Conservation (phyloP, 2,113 vertebrate genomes). For the Ariopsis seemanni region DNA sequence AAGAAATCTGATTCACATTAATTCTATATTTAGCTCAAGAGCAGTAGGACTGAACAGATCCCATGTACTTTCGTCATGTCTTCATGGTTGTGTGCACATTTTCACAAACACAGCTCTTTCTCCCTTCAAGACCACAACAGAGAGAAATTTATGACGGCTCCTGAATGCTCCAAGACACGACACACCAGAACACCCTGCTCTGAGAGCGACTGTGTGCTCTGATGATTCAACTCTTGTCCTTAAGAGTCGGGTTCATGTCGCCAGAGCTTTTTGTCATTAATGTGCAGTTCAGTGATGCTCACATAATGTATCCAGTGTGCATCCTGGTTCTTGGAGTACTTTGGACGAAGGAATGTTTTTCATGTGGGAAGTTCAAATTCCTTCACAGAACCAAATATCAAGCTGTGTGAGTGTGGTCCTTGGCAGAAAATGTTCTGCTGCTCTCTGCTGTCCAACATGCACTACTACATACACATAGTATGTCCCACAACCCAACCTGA, state of each 20-base stretch:
- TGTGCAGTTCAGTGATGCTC: neutral
- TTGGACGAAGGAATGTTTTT: neutral
- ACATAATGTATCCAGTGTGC: neutral
- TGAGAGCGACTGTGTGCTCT: neutral
- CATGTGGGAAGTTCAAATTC: slow-evolving; percentile 21
- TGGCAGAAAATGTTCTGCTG: slow-evolving; percentile 56
- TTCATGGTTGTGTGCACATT: neutral
- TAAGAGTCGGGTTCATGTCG: neutral
- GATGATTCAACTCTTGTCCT: neutral
- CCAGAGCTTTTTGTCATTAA: neutral
- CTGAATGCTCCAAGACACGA: slow-evolving; percentile 2
- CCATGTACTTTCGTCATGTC: neutral
- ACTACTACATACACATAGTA: neutral
- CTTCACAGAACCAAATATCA: slow-evolving; percentile 33
- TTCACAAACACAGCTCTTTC: neutral
- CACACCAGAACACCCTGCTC: slow-evolving; percentile 10
- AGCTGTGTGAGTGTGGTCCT: neutral
- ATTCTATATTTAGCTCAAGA: neutral
- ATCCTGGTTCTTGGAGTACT: neutral
- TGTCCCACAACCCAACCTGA: neutral
- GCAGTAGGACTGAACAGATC: neutral
- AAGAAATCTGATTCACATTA: neutral
- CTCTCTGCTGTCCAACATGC: slow-evolving; percentile 56
- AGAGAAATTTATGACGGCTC: slow-evolving; percentile 11
- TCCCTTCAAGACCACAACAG: slow-evolving; percentile 24